Conservation (phyloP, 2,888 invertebrate species). For the Trichopoda pennipes region DNA sequence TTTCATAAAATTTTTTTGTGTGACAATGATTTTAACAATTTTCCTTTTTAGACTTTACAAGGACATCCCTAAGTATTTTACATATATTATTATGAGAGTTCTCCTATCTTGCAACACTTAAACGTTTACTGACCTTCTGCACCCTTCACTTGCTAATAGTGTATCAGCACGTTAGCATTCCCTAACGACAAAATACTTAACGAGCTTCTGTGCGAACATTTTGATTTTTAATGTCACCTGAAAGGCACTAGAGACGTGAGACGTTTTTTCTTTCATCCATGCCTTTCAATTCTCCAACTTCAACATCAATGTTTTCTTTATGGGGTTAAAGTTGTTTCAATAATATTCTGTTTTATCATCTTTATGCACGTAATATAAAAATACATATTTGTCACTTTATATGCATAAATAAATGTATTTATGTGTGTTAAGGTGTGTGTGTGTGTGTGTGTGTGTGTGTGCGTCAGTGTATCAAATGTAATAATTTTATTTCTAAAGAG, state of each 20-base stretch:
- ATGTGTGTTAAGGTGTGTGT: neutral
- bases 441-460: slow-evolving; percentile 12
- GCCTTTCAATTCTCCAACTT: slow-evolving; percentile 39
- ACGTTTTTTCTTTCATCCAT: slow-evolving; percentile 33
- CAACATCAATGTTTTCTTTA: slow-evolving; percentile 58
- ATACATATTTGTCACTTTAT: slow-evolving; percentile 11
- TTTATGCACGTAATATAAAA: slow-evolving; percentile 24
- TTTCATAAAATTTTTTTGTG: neutral
- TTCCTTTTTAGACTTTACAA: neutral
- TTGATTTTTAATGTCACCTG: slow-evolving; percentile 68
- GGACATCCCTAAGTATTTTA: slow-evolving; percentile 17
- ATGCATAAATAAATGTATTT: neutral
- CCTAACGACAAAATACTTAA: slow-evolving; percentile 55
- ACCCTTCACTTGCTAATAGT: slow-evolving; percentile 47
- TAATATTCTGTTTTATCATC: slow-evolving; percentile 51
- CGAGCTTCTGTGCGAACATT: slow-evolving; percentile 59
- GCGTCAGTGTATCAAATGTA: slow-evolving; percentile 5
- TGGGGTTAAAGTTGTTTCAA: slow-evolving; percentile 56
- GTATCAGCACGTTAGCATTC: slow-evolving; percentile 39
- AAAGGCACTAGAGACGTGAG: slow-evolving; percentile 58
- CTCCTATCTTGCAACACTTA: slow-evolving; percentile 49
- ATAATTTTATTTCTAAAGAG: slow-evolving; percentile 20
- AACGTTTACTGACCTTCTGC: slow-evolving; percentile 61
- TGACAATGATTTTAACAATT: neutral
- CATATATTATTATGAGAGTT: neutral